A percentile compares a stretch with the other conserved stretches of the same genome.
Evolutionary conservation across 2,113 vertebrate species (phyloP).

Genomic region (Otocyon megalotis): DNA sequence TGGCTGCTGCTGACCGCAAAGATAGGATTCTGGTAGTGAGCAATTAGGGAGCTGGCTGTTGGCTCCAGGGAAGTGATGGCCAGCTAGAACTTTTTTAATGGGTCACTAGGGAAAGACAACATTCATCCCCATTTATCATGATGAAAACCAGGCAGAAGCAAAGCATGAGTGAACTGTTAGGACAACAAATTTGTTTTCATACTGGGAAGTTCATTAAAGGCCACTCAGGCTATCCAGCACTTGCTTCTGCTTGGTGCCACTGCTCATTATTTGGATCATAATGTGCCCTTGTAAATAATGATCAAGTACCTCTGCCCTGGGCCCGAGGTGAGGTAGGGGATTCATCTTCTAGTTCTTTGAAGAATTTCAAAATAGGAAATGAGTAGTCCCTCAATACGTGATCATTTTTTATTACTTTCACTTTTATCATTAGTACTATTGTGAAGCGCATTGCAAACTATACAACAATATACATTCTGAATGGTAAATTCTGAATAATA

Average conservation of each 20-base stretch:
- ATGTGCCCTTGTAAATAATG: not conserved
- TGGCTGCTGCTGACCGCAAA: not conserved
- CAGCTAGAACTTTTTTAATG: slow-evolving; percentile 14
- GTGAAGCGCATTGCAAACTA: not conserved
- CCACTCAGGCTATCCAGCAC: not conserved
- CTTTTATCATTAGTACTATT: not conserved
- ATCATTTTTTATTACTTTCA: not conserved
- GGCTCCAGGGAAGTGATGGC: not conserved
- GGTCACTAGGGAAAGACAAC: not conserved
- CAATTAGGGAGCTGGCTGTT: not conserved
- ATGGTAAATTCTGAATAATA: not conserved
- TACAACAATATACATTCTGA: not conserved
- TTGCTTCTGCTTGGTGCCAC: not conserved
- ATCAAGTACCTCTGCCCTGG: not conserved
- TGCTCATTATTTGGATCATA: not conserved
- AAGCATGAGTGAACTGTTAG: not conserved
- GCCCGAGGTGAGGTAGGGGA: not conserved
- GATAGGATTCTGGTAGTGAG: not conserved
- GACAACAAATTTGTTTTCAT: not conserved
- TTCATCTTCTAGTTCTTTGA: not conserved
- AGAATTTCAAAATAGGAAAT: not conserved
- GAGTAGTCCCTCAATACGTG: not conserved
- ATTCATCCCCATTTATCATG: not conserved
- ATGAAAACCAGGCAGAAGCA: slow-evolving; percentile 40
- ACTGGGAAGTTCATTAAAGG: not conserved